Percentiles rank a stretch among this genome's conserved stretches.
These are phyloP conservation scores for Psephotus haematonotus DNA, from an alignment of 2,113 vertebrate genomes.

Conservation along the genomic window DNA sequence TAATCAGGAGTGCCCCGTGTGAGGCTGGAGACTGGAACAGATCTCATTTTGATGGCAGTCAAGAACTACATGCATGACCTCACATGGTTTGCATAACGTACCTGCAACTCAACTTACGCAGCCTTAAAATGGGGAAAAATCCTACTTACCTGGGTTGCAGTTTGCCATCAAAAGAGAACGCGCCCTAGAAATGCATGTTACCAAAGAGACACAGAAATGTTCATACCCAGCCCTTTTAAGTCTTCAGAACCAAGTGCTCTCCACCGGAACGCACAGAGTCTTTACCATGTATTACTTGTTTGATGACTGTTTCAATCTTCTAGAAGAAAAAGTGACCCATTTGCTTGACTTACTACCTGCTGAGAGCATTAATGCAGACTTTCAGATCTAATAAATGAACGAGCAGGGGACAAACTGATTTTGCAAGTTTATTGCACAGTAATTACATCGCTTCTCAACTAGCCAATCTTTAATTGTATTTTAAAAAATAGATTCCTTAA, in stretches of 20 bases:
- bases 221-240: background rate
- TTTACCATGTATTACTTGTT: background rate
- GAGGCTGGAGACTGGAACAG: background rate
- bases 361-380: background rate
- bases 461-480: background rate
- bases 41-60: background rate
- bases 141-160: slow-evolving; percentile 47
- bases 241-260: slow-evolving; percentile 20
- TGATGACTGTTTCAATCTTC: slow-evolving; percentile 10
- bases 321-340: slow-evolving; percentile 23
- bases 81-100: background rate
- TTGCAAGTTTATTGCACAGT: slow-evolving; percentile 15
- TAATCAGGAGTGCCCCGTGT: background rate
- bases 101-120: background rate
- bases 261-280: background rate
- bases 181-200: background rate
- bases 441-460: slow-evolving; percentile 34
- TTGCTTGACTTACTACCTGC: slow-evolving; percentile 40
- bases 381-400: slow-evolving; percentile 15
- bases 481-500: background rate
- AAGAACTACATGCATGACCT: background rate
- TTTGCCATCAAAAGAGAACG: slow-evolving; percentile 2
- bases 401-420: background rate
- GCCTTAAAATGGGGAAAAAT: background rate
- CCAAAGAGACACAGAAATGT: background rate